Percentiles rank a stretch among this genome's conserved stretches.
Evolutionary conservation across 2,113 vertebrate species (phyloP).

Genomic region (Hippocampus comes): DNA sequence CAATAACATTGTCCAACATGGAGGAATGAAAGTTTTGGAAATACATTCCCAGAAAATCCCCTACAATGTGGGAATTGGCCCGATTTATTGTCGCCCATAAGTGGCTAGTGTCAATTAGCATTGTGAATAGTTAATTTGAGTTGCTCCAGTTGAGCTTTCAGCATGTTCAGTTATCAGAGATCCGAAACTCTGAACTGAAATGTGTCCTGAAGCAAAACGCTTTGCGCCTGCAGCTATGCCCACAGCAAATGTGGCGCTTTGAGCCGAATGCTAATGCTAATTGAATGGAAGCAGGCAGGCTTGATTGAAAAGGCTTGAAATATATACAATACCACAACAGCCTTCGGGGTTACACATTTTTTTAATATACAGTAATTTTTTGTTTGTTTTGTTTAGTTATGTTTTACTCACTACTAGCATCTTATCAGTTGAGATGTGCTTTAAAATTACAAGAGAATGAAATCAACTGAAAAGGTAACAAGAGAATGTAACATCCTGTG

Average conservation of each 20-base stretch:
- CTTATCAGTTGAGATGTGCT: no score
- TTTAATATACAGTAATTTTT: no score
- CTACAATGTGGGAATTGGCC: background rate
- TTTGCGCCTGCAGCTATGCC: background rate
- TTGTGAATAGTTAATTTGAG: background rate
- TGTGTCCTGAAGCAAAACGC: background rate
- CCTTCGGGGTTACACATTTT: background rate
- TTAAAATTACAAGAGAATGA: no score
- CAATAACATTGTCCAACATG: background rate
- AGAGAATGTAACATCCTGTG: background rate
- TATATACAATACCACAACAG: background rate
- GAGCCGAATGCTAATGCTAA: constrained; percentile 8
- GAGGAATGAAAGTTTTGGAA: background rate
- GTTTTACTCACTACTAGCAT: background rate
- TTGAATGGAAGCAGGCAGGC: background rate
- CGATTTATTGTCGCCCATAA: no score
- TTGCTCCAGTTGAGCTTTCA: background rate
- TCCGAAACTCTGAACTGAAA: constrained; percentile 1
- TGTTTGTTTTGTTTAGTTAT: background rate
- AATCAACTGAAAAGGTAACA: no score
- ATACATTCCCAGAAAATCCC: background rate
- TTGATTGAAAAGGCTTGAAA: background rate
- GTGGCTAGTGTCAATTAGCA: background rate
- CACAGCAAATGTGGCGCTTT: background rate
- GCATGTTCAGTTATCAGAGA: background rate